phyloP scores from a whole-genome alignment of 2,797 vertebrate species.

The Trachops cirrhosus region DNA sequence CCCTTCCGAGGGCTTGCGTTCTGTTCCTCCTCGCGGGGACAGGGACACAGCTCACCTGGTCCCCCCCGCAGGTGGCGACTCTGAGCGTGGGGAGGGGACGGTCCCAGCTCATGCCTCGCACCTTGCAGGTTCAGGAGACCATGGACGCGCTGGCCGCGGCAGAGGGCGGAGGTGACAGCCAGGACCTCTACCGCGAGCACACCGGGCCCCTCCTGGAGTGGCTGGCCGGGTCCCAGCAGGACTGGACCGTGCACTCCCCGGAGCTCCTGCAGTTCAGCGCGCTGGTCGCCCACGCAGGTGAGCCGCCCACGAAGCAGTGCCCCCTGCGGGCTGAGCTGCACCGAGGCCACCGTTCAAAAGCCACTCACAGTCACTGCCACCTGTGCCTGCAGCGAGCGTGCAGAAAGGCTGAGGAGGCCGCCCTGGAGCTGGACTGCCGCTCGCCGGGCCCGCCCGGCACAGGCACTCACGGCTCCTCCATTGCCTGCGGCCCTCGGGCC shows the following conservation, averaged over 20 bases:
- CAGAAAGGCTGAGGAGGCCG: no score
- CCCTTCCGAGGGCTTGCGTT: rapidly evolving
- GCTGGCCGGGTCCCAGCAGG: conserved; percentile 83
- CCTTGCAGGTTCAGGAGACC: conserved; percentile 85
- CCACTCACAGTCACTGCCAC: background rate
- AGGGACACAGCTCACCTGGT: rapidly evolving
- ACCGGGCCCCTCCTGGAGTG: conserved; percentile 88
- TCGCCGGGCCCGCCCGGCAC: background rate
- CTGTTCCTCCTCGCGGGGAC: background rate
- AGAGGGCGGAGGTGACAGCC: conserved; percentile 79
- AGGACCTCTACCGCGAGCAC: conserved; percentile 88
- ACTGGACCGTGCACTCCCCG: conserved; percentile 88
- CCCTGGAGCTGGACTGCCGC: background rate
- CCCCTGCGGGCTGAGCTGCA: background rate
- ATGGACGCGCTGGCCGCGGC: conserved; percentile 83
- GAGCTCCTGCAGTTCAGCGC: conserved; percentile 90
- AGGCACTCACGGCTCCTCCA: no score
- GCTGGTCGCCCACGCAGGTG: conserved; percentile 89
- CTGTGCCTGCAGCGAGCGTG: no score
- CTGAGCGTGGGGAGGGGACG: background rate
- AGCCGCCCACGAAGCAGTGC: background rate
- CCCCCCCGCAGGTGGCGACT: background rate
- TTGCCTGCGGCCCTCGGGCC: no score
- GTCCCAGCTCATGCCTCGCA: background rate
- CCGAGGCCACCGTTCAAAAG: background rate